These are phyloP conservation scores for Podotricha telesiphe DNA, from an alignment of 2,888 invertebrate genomes.

Conservation along the genomic window DNA sequence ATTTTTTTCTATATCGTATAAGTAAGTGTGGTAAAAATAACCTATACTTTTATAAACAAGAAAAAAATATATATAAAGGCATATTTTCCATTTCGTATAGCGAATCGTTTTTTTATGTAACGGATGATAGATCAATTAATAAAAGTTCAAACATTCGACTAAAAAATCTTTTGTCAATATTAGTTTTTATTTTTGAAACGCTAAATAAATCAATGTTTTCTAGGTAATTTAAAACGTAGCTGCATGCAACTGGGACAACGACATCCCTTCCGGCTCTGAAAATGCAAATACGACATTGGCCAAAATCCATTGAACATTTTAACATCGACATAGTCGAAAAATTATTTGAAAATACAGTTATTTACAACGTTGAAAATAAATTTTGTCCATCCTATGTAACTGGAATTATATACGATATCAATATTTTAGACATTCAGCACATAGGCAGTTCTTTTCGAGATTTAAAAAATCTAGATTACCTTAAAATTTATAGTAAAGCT, in stretches of 20 bases:
- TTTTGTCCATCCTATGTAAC: background rate
- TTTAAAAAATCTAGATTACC: background rate
- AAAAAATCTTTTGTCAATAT: background rate
- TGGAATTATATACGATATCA: background rate
- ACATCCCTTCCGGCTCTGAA: constrained; percentile 25
- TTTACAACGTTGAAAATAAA: background rate
- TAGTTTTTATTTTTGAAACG: constrained; percentile 3
- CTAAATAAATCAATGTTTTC: constrained; percentile 19
- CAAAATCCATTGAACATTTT: constrained; percentile 25
- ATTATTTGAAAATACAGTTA: constrained; percentile 6
- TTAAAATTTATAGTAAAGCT: background rate
- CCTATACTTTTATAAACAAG: too few relatives aligned
- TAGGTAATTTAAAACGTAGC: constrained; percentile 26
- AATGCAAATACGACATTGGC: constrained; percentile 31
- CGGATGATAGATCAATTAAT: background rate
- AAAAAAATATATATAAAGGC: background rate
- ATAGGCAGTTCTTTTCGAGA: background rate
- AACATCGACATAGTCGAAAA: constrained; percentile 20
- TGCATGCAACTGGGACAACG: constrained; percentile 27
- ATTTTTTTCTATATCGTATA: background rate
- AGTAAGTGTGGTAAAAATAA: too few relatives aligned
- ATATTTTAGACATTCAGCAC: too few relatives aligned
- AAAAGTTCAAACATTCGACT: background rate
- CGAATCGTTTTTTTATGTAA: background rate
- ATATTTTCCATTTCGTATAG: background rate